phyloP scores from a whole-genome alignment of 2,888 invertebrate species.

The Beris morrisii region DNA sequence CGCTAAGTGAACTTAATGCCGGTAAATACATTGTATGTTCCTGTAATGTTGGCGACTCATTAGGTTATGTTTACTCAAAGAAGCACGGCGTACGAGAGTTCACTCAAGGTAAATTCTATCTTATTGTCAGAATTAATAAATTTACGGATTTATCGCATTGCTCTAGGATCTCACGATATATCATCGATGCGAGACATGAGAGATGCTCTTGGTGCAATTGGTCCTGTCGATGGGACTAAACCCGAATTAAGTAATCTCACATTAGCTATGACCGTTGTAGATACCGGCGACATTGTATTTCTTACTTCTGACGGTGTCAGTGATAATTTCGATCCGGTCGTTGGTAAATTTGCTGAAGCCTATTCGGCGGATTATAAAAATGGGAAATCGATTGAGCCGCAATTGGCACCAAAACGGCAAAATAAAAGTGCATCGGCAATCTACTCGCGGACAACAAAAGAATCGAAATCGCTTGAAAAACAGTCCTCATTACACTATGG shows the following conservation, averaged over 20 bases:
- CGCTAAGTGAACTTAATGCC: slow-evolving; percentile 53
- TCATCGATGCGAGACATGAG: slow-evolving; percentile 79
- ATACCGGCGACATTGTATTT: slow-evolving; percentile 80
- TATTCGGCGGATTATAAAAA: slow-evolving; percentile 50
- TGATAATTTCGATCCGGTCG: slow-evolving; percentile 90
- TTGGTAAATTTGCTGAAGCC: slow-evolving; percentile 77
- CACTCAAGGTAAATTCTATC: slow-evolving; percentile 61
- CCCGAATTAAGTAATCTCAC: slow-evolving; percentile 88
- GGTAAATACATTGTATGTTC: slow-evolving; percentile 73
- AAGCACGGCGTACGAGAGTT: slow-evolving; percentile 79
- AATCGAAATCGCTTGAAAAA: slow-evolving; percentile 4
- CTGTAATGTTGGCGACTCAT: slow-evolving; percentile 86
- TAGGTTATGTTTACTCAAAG: slow-evolving; percentile 82
- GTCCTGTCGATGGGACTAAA: slow-evolving; percentile 81
- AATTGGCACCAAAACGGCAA: slow-evolving; percentile 51
- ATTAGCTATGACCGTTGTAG: slow-evolving; percentile 77
- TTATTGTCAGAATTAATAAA: neutral
- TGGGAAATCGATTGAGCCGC: slow-evolving; percentile 37
- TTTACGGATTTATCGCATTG: slow-evolving; percentile 11
- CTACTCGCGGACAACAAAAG: slow-evolving; percentile 45
- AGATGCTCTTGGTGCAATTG: slow-evolving; percentile 84
- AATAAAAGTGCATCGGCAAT: slow-evolving; percentile 54
- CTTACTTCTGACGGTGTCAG: slow-evolving; percentile 88
- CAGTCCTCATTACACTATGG: slow-evolving; percentile 1
- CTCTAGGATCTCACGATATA: slow-evolving; percentile 77